These are phyloP conservation scores for Spatulosminthurus flaviceps DNA, from an alignment of 2,888 invertebrate species.

Conservation along the genomic window DNA sequence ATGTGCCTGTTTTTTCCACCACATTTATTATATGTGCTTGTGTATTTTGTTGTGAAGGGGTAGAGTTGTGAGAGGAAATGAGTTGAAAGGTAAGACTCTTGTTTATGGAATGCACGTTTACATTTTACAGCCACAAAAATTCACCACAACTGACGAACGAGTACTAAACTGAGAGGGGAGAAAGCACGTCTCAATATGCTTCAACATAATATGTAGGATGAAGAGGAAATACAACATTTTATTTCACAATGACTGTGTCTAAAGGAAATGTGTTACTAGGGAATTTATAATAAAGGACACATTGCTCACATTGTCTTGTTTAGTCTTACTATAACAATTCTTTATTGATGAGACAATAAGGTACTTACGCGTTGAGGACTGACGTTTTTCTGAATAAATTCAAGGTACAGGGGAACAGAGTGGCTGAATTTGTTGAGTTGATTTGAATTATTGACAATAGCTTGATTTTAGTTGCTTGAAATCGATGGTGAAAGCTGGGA, in stretches of 20 bases:
- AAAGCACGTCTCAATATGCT: no score
- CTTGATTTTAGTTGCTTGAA: not conserved
- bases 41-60: not conserved
- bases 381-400: not conserved
- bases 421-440: not conserved
- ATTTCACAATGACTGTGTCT: no score
- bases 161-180: not conserved
- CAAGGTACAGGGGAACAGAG: not conserved
- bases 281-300: not conserved
- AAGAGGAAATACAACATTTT: no score
- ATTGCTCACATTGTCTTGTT: not conserved
- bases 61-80: not conserved
- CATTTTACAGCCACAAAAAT: not conserved
- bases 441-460: not conserved
- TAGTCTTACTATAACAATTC: no score
- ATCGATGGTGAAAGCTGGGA: constrained; percentile 22
- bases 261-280: not conserved
- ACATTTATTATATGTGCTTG: not conserved
- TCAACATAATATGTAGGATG: no score
- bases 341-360: no score
- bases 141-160: no score
- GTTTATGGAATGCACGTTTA: not conserved
- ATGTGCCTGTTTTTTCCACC: not conserved
- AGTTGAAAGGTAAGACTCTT: not conserved
- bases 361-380: no score